Evolutionary conservation across 2,113 vertebrate species (phyloP), one percentile per base, ranked within the genome.

Genomic region (Cynopterus brachyotis): DNA sequence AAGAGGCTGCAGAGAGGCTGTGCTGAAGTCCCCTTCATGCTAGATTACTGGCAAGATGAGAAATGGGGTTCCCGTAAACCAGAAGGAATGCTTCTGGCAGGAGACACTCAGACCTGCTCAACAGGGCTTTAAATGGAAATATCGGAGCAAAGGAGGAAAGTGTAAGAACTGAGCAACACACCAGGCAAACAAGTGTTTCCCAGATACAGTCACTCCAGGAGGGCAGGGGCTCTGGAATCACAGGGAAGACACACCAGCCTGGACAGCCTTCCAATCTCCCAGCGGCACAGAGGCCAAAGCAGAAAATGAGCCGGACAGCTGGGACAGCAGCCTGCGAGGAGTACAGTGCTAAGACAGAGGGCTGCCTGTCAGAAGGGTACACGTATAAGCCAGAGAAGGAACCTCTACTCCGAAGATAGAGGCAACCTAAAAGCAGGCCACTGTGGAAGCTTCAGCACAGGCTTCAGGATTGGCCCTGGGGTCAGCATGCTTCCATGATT

Each of bases 71-170:
- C 84, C 94, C 62, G 94, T 91, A 94, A 96, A 81, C 35, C 4
- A 82, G 42, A 94, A 95, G 95, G 92, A 96, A 95, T 67, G 59
- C 37, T 16, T 80, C 88, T 85, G 96, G 95, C 96, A 94, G 70
- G 73, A 96, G 87, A 87, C 69, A 70, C 89, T 83, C 72, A 35
- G 84, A 75, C 42, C 93, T 91, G 50, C 92, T 97, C 75, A 45
- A 87, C 88, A 92, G 67, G 78, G 76, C 96, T 96, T 97, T 97
- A 95, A 96, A 97, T 94, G 95, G 93, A 97, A 97, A 92, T 84
- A 60, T 0, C n/a, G 95, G 79, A 92, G 62, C 70, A 53, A 69
- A 67, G 20, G 40, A 88, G 79, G 86, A 87, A 97, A 66, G 42
- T 37, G 0, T 57, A 89, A 96, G 82, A 30, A 53, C 90, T 89